A percentile compares a stretch with the other conserved stretches of the same genome.
These are phyloP conservation scores for Cyrtodaria siliqua DNA, from an alignment of 2,888 invertebrate species.

Conservation along the genomic window DNA sequence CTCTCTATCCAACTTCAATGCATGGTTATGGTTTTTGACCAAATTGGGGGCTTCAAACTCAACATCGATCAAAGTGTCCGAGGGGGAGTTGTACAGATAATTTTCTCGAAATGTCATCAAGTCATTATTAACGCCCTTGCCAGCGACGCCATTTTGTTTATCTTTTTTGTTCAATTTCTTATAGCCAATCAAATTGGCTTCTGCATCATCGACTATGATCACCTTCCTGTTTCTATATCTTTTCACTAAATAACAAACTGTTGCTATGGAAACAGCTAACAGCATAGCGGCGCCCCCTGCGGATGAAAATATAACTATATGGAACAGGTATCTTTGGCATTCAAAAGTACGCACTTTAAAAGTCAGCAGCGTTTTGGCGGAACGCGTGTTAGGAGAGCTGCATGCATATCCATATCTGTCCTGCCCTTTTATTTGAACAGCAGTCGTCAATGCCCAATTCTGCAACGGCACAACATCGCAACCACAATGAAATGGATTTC, in stretches of 20 bases:
- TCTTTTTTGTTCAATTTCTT: conserved; percentile 21
- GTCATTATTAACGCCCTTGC: background rate
- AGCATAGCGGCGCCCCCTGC: conserved; percentile 67
- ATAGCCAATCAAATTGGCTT: conserved; percentile 40
- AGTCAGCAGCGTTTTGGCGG: conserved; percentile 67
- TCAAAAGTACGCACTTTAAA: conserved; percentile 75
- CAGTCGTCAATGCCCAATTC: conserved; percentile 72
- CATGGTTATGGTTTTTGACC: conserved; percentile 24
- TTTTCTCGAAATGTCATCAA: conserved; percentile 46
- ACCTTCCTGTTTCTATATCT: conserved; percentile 51
- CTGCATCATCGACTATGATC: conserved; percentile 26
- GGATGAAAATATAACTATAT: conserved; percentile 72
- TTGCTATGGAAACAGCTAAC: conserved; percentile 61
- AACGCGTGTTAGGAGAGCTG: conserved; percentile 67
- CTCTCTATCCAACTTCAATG: too few species aligned
- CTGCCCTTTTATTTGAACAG: conserved; percentile 56
- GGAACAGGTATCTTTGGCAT: conserved; percentile 72
- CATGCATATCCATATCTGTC: conserved; percentile 75
- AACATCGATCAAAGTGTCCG: conserved; percentile 58
- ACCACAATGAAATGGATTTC: conserved; percentile 79
- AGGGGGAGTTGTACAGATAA: conserved; percentile 44
- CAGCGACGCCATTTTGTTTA: background rate
- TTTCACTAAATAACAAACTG: conserved; percentile 67
- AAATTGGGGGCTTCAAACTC: conserved; percentile 54
- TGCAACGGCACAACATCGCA: conserved; percentile 78